These are phyloP conservation scores for Philereme vetulata DNA, from an alignment of 2,888 invertebrate genomes.

Conservation along the genomic window DNA sequence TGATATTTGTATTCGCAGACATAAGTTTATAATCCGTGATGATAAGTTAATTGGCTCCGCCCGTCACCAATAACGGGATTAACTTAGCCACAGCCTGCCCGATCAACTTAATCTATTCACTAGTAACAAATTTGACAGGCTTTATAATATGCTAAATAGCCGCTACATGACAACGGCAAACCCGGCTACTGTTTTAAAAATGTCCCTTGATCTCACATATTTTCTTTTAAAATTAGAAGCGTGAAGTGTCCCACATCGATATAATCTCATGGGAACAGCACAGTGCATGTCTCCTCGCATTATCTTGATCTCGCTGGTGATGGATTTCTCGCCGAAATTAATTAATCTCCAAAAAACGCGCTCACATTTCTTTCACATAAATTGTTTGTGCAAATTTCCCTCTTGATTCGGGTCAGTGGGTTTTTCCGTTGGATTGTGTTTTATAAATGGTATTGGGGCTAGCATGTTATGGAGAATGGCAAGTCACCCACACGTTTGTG, in stretches of 20 bases:
- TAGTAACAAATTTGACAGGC: constrained; percentile 10
- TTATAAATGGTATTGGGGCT: constrained; percentile 26
- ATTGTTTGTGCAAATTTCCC: constrained; percentile 17
- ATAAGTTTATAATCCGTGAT: constrained; percentile 8
- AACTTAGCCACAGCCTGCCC: constrained; percentile 9
- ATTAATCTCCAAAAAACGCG: constrained; percentile 26
- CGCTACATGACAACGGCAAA: constrained; percentile 13
- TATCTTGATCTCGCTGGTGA: constrained; percentile 35
- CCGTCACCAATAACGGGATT: constrained; percentile 26
- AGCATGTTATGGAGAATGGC: constrained; percentile 21
- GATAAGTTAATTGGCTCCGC: constrained; percentile 20
- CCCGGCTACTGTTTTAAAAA: constrained; percentile 1
- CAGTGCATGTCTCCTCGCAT: constrained; percentile 27
- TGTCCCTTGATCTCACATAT: constrained; percentile 13
- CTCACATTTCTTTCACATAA: constrained; percentile 25
- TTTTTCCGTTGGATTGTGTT: constrained; percentile 33
- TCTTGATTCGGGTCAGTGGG: constrained; percentile 34
- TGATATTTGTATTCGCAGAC: constrained; percentile 7
- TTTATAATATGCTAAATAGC: constrained; percentile 19
- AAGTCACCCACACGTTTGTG: constrained; percentile 34
- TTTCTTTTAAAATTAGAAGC: constrained; percentile 20
- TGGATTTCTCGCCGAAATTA: constrained; percentile 33
- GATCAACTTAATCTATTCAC: constrained; percentile 14
- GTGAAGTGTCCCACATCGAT: constrained; percentile 33
- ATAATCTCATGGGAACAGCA: constrained; percentile 35